Base-by-base conservation (phyloP, 2,113 vertebrate genomes). In the Cricetomys ansorgei region DNA sequence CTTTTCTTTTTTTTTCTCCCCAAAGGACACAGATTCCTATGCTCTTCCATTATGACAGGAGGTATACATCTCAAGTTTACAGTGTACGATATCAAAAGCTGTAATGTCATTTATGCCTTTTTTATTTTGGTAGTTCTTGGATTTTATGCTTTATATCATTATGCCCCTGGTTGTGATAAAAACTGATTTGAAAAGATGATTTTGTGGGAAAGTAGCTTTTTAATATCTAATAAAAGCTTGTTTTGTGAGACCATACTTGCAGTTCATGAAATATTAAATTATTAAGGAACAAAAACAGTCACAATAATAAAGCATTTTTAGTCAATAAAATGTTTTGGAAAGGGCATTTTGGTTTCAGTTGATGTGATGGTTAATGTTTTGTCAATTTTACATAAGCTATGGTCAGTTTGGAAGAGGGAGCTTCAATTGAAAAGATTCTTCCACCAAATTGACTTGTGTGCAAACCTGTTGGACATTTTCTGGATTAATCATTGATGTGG, bases 31-130 rank as follows among this genome's bases (percentile, higher is more conserved):
- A 62, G 3, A 13, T 7, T 93, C 72, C 77, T 79, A 16, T 19
- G 55, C 19, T 81, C 55, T 91, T 88, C 3, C 76, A 7, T 85
- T 48, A 89, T 50, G 84, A 81, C 7, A 91, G 69, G 67, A 50
- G 2, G 2, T 43, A 25, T 29, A 88, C 53, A 92, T 93, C 83
- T 45, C 50, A 87, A 75, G 34, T 57, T 95, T 17, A 80, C 15
- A 75, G 53, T 3, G n/a, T 45, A 83, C 15, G 34, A 70, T 21
- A 69, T 80, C n/a, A 95, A 87, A 96, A 75, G 34, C 76, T 92
- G 21, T 92, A 97, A 94, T 7, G 0, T 84, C 79, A 76, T 79
- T 89, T 2, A 53, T 87, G 21, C 21, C 27, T n/a, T 72, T 94
- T 65, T 65, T 64, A 59, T 76, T 43, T 57, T 31, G 55, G 23